Evolutionary conservation across 1,140 invertebrate species (phyloP).

Genomic region (Aphis craccivora): DNA sequence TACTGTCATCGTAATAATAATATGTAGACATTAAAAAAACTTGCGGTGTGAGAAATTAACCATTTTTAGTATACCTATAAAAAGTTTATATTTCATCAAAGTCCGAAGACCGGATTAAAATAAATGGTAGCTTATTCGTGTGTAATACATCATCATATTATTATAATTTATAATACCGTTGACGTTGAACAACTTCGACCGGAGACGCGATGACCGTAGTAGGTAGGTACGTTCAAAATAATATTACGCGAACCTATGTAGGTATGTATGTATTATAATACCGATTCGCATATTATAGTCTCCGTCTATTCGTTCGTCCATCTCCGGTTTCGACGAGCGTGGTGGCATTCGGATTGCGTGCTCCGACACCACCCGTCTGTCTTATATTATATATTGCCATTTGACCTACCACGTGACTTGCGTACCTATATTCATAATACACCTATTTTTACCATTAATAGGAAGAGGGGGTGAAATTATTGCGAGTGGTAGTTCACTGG

Average conservation of each 20-base stretch:
- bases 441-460: not conserved
- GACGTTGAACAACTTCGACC: not conserved
- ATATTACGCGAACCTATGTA: not conserved
- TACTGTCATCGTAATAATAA: no score
- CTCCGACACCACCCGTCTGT: not conserved
- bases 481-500: not conserved
- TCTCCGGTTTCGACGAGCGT: not conserved
- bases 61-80: not conserved
- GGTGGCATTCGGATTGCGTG: not conserved
- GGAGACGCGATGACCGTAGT: not conserved
- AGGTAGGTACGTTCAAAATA: not conserved
- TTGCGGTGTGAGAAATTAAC: no score
- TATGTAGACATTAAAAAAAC: not conserved
- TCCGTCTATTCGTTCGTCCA: not conserved
- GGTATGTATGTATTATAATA: slow-evolving; percentile 5
- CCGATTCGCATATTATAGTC: not conserved
- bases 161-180: not conserved
- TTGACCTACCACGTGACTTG: slow-evolving; percentile 43
- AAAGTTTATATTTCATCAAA: not conserved
- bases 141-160: not conserved
- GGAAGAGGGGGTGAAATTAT: no score
- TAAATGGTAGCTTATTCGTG: not conserved
- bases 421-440: not conserved
- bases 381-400: slow-evolving; percentile 19
- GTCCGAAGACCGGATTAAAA: not conserved